Base-by-base conservation (phyloP, 2,113 vertebrate species). In the Panurus biarmicus region DNA sequence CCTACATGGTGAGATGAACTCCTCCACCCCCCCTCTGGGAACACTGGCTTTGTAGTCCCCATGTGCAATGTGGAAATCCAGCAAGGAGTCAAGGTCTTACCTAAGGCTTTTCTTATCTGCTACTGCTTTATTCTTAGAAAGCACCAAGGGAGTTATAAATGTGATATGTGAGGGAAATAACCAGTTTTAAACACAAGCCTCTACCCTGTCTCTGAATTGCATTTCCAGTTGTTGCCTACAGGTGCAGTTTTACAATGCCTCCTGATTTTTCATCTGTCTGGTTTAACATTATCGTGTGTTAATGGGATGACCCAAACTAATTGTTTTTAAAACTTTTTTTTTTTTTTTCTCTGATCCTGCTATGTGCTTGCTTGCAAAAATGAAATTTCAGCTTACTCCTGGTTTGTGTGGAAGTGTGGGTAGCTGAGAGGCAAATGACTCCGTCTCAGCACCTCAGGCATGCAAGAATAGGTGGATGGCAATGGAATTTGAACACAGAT, bases 1-100 rank as follows among this genome's bases (percentile, higher is more conserved):
- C 45, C 45, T 31, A 0, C 0, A 0, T 44, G 67, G 6, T n/a
- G 54, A 80, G 45, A 56, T 33, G 22, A 73, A 25, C 57, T 56
- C 14, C 40, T 58, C 26, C n/a, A 60, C 2, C 11, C 9, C 9
- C 23, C 7, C 8, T 35, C 35, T 16, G 71, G 33, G 44, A 88
- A 11, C 22, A 4, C 22, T 38, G 44, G 12, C 5, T 24, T 64
- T 85, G 33, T 16, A 76, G 35, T 56, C 5, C 42, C 14, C 36
- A 14, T 3, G 5, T 35, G 15, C 62, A 75, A 8, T 11, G 15
- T 60, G 44, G 25, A 78, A 82, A 75, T 47, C 35, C 35, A 64
- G 35, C 33, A 47, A 33, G 38, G 26, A 75, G 10, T 21, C 35
- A 58, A 31, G 64, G 18, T 50, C 47, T 53, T 48, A 61, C 12